These are phyloP conservation scores for Mastomys coucha DNA, from an alignment of 2,113 vertebrate species.

Conservation along the genomic window DNA sequence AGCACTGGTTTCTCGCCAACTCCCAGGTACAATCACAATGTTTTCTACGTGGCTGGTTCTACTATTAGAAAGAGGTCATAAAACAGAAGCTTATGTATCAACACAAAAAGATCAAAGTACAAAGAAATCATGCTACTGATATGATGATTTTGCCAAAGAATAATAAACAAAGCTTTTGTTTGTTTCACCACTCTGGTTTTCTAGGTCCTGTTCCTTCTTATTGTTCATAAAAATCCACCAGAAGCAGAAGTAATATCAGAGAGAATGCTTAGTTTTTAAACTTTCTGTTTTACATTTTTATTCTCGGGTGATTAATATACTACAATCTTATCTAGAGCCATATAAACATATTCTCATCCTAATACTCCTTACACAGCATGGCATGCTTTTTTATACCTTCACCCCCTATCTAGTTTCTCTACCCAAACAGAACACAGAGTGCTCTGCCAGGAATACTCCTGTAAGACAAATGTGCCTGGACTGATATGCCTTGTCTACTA, in stretches of 20 bases:
- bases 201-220: background rate
- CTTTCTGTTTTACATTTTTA: background rate
- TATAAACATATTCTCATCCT: background rate
- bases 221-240: background rate
- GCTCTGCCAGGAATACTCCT: background rate
- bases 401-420: background rate
- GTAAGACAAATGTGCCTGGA: background rate
- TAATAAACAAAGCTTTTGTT: slow-evolving; percentile 32
- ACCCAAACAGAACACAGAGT: background rate
- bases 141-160: slow-evolving; percentile 39
- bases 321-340: background rate
- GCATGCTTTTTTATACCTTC: background rate
- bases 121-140: slow-evolving; percentile 69
- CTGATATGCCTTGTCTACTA: background rate
- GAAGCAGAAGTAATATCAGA: background rate
- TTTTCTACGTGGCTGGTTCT: slow-evolving; percentile 46
- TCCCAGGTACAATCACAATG: background rate
- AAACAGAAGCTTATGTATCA: slow-evolving; percentile 75
- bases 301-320: background rate
- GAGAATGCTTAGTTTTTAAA: background rate
- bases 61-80: slow-evolving; percentile 73
- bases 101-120: slow-evolving; percentile 84
- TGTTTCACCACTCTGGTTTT: background rate
- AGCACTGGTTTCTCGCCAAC: slow-evolving; percentile 28
- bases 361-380: rapidly evolving